Percentiles rank a stretch among this genome's conserved stretches.
Conservation (phyloP, 2,888 invertebrate genomes). For the Stenchaetothrips biformis region DNA sequence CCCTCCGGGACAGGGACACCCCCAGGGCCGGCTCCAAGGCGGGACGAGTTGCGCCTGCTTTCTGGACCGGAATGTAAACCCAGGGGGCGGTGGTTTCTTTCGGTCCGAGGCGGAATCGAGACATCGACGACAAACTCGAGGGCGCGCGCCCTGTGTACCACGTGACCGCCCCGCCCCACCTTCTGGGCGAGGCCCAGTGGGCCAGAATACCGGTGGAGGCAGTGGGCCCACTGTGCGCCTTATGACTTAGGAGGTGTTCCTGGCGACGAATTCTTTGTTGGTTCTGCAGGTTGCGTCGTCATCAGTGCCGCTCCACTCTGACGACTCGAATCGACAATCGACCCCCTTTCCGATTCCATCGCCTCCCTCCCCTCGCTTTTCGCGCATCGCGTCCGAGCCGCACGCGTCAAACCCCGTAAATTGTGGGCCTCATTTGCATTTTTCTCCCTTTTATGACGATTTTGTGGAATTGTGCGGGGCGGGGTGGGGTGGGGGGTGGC, state of each 20-base stretch:
- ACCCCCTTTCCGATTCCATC: neutral
- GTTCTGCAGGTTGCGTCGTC: neutral
- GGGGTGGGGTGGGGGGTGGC: neutral
- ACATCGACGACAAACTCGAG: too few relatives aligned
- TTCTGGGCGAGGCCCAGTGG: neutral
- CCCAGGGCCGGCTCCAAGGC: too few relatives aligned
- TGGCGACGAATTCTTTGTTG: neutral
- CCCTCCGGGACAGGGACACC: too few relatives aligned
- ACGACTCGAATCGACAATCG: neutral
- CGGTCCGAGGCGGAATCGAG: too few relatives aligned
- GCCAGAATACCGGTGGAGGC: neutral
- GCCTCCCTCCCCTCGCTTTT: neutral
- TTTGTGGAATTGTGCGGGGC: neutral
- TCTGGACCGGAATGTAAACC: too few relatives aligned
- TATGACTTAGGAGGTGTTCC: neutral
- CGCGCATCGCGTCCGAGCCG: neutral
- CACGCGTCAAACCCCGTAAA: slow-evolving; percentile 20
- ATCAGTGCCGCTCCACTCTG: neutral
- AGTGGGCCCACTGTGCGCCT: too few relatives aligned
- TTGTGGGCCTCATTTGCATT: slow-evolving; percentile 12
- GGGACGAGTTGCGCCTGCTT: too few relatives aligned
- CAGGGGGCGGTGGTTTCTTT: too few relatives aligned
- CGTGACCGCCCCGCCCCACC: neutral
- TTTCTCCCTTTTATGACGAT: slow-evolving; percentile 19
- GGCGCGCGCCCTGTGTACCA: neutral